Base-by-base conservation (phyloP, 2,888 invertebrate species). In the Rotaria macrura region DNA sequence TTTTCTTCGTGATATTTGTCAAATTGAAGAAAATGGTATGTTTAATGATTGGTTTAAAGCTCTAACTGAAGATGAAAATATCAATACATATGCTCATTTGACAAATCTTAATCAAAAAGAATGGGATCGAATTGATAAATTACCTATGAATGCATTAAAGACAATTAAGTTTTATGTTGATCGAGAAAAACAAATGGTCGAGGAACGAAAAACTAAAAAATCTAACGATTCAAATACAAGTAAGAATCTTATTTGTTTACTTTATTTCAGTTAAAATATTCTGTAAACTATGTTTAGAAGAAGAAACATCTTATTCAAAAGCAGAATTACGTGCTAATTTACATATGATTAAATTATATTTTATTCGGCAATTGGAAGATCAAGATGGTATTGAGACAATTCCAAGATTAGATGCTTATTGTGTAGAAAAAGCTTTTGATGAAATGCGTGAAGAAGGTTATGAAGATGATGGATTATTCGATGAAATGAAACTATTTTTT, bases 81-180 rank as follows among this genome's bases (percentile, higher is more conserved):
- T 65, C 4, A 9, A 2, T 14, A 65, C 65, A 17, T 65, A 65
- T 65, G 29, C 65, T 20, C 29, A 65, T 34, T 65, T 65, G 17
- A 34, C 29, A 14, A 65, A 65, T 65, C 17, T 65, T 1, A 65
- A 57, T 57, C 65, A 65, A 65, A 29, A 29, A 65, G 65, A 65
- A 65, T 65, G 65, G 65, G 65, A 65, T 25, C 14, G 25, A 43
- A 79, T 79, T 43, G 43, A 17, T n/a, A 9, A 25, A 5, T 14
- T 79, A n/a, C 79, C 79, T 34, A 79, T 79, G 79, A 79, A 79
- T 43, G 79, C 79, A n/a, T 79, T 79, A 6, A 79, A 79, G 17
- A 79, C 25, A 43, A 79, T 79, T 43, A 79, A 79, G n/a, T 79
- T 43, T 43, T 79, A 79, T 43, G 43, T 79, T n/a, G 57, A 57